A percentile compares a stretch with the other conserved stretches of the same genome.
phyloP scores from a whole-genome alignment of 1,140 invertebrate genomes.

The Micrasema minimum region DNA sequence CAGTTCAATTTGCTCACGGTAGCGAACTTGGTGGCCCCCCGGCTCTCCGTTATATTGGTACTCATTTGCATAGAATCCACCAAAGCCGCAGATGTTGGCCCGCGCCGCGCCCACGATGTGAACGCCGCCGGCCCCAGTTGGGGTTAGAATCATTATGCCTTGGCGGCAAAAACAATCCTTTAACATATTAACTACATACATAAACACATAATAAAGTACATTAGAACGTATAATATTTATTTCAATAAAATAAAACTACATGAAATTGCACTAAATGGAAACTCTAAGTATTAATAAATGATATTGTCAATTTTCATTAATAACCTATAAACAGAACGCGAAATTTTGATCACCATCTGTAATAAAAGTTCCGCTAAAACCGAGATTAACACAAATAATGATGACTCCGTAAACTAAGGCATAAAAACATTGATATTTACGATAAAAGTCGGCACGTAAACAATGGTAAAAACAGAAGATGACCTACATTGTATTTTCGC shows the following conservation, averaged over 20 bases:
- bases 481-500: neutral
- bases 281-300: no score
- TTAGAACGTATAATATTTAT: no score
- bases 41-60: conserved; percentile 77
- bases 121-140: conserved; percentile 59
- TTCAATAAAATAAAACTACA: no score
- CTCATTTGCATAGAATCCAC: conserved; percentile 76
- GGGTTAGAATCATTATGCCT: no score
- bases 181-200: no score
- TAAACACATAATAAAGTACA: no score
- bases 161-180: no score
- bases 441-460: conserved; percentile 23
- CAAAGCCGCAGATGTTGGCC: no score
- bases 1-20: conserved; percentile 86
- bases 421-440: conserved; percentile 4
- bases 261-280: no score
- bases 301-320: no score
- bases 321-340: neutral
- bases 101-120: no score
- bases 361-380: neutral
- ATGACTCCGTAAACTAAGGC: conserved; percentile 1
- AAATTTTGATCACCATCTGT: neutral
- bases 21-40: conserved; percentile 86
- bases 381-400: neutral
- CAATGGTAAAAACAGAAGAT: conserved; percentile 3